Percentiles rank a stretch among this genome's conserved stretches.
Evolutionary conservation across 2,113 vertebrate genomes (phyloP).

Genomic region (human (Homo sapiens)): GRCh38 chr3:169614501-169615000

Average conservation of each 20-base stretch:
- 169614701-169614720: no score
- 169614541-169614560: background rate
- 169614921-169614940: background rate
- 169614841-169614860: background rate
- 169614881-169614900: background rate
- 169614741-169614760: no score
- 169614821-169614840: background rate
- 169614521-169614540: background rate
- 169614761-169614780: no score
- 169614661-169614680: background rate
- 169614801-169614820: no score
- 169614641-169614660: background rate
- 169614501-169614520: background rate
- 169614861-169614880: background rate
- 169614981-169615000: background rate
- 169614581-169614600: background rate
- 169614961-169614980: background rate
- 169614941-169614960: background rate
- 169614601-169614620: background rate
- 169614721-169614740: no score
- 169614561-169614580: background rate
- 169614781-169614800: no score
- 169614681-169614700: background rate
- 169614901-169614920: background rate
- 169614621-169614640: background rate